Conservation (phyloP, 2,113 vertebrate species). For the Pachycephala philippinensis region DNA sequence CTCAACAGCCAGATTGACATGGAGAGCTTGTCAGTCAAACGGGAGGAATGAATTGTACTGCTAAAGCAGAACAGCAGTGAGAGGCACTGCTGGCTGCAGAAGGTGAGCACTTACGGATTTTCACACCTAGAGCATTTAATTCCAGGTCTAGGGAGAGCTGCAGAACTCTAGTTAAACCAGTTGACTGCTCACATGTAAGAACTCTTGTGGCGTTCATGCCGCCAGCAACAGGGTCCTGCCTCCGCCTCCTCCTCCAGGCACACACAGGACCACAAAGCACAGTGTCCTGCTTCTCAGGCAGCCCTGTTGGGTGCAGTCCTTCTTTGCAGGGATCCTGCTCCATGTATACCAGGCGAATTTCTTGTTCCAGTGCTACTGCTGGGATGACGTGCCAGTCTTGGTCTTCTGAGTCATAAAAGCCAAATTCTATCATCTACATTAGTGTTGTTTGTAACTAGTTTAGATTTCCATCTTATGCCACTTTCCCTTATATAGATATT, state of each 20-base stretch:
- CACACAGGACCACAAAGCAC: accelerated
- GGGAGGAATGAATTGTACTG: background rate
- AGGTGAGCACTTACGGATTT: background rate
- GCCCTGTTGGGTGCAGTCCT: accelerated
- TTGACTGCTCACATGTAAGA: background rate
- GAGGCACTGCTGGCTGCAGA: background rate
- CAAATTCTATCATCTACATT: background rate
- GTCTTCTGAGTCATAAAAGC: background rate
- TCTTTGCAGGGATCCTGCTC: background rate
- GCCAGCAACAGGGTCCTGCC: background rate
- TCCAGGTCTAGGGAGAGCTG: background rate
- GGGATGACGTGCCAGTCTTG: background rate
- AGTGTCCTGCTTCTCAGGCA: background rate
- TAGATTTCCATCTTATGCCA: background rate
- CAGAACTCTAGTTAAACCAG: background rate
- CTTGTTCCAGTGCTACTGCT: background rate
- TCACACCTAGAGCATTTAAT: accelerated
- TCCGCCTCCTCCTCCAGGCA: background rate
- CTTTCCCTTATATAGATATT: slow-evolving; percentile 16
- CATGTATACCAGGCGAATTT: background rate
- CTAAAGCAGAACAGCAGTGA: background rate
- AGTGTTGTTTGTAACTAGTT: background rate
- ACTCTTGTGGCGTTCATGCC: background rate
- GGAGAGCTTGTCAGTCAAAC: background rate
- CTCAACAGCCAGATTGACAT: background rate